Conservation (phyloP, 2,797 vertebrate genomes). For the Strix occidentalis region DNA sequence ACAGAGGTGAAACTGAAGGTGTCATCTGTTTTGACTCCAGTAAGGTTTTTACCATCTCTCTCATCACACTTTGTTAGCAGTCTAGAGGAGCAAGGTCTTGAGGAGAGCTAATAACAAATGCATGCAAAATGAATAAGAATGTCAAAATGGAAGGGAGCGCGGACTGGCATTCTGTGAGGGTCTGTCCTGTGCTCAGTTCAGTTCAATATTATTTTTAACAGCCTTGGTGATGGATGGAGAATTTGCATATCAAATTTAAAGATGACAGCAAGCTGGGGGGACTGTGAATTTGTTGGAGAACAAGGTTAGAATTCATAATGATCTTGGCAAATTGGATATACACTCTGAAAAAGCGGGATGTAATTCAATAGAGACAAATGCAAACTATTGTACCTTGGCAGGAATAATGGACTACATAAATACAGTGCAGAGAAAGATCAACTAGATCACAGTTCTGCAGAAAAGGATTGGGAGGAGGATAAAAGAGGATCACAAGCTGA, state of each 20-base stretch:
- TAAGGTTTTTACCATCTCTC: neutral
- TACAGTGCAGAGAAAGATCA: conserved; percentile 39
- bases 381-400: conserved; percentile 32
- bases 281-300: conserved; percentile 11
- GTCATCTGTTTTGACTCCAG: neutral
- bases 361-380: conserved; percentile 27
- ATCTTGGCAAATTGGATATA: neutral
- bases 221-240: neutral
- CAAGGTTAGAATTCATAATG: conserved; percentile 15
- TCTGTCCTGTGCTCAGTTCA: conserved; percentile 3
- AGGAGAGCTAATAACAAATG: neutral
- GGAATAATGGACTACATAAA: conserved; percentile 31
- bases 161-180: neutral
- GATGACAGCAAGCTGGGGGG: neutral
- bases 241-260: conserved; percentile 29
- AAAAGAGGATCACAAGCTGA: conserved; percentile 45
- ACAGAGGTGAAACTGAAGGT: conserved; percentile 5
- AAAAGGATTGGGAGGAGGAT: neutral
- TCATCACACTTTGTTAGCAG: neutral
- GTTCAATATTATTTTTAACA: conserved; percentile 15
- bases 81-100: neutral
- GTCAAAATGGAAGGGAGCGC: neutral
- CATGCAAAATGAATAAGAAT: neutral
- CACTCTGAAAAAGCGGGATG: neutral
- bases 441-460: conserved; percentile 39